Evolutionary conservation across 2,888 invertebrate genomes (phyloP).

Genomic region (Augiades crinisus): DNA sequence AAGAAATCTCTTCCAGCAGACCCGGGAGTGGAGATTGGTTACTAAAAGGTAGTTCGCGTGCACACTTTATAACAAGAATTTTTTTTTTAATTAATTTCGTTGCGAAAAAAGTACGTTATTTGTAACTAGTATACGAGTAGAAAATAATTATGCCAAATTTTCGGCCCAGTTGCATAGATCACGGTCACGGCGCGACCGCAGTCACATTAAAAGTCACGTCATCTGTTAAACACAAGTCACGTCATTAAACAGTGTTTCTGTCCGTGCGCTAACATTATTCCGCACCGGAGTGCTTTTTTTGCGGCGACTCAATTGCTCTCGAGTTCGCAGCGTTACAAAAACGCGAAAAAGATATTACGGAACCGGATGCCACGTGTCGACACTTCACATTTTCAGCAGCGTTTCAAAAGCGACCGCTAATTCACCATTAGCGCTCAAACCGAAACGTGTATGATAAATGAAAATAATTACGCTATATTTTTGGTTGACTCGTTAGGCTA

Average conservation of each 20-base stretch:
- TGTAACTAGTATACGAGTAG: too few relatives aligned
- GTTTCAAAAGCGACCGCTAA: neutral
- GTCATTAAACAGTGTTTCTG: neutral
- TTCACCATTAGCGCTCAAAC: neutral
- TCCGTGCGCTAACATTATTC: neutral
- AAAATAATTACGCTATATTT: slow-evolving; percentile 1
- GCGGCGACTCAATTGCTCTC: slow-evolving; percentile 5
- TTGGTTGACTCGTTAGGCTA: neutral
- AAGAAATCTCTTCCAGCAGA: too few relatives aligned
- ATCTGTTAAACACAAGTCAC: neutral
- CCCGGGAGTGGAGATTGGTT: too few relatives aligned
- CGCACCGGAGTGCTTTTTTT: neutral
- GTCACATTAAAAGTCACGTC: neutral
- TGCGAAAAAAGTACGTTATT: too few relatives aligned
- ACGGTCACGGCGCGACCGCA: too few relatives aligned
- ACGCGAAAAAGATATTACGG: slow-evolving; percentile 8
- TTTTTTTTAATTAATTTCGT: too few relatives aligned
- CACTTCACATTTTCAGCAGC: slow-evolving; percentile 5
- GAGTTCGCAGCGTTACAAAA: slow-evolving; percentile 5
- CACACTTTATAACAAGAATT: too few relatives aligned
- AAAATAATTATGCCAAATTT: too few relatives aligned
- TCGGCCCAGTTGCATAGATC: too few relatives aligned
- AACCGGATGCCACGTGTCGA: slow-evolving; percentile 8
- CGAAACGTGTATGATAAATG: neutral
- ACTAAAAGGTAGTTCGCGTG: too few relatives aligned